A percentile compares a stretch with the other conserved stretches of the same genome.
phyloP scores from a whole-genome alignment of 2,113 vertebrate genomes.

The Phycodurus eques region DNA sequence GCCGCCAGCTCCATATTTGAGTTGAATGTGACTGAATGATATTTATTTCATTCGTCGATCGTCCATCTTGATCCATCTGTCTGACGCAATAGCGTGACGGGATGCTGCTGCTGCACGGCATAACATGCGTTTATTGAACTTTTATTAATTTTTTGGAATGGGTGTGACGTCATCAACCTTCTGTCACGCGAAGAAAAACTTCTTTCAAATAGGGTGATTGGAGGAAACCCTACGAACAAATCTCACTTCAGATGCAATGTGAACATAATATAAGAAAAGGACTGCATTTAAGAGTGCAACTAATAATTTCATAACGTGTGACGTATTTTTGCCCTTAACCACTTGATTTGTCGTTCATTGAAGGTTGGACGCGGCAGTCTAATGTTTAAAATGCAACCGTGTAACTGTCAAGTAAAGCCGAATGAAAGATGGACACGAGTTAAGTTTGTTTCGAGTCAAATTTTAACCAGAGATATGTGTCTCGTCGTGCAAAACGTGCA shows the following conservation, averaged over 20 bases:
- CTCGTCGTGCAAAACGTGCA: not conserved
- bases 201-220: not conserved
- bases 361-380: not conserved
- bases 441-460: not conserved
- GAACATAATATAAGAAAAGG: not conserved
- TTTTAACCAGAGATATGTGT: not conserved
- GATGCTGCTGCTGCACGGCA: not conserved
- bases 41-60: not conserved
- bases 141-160: not conserved
- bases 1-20: not conserved
- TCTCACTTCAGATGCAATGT: not conserved
- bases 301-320: not conserved
- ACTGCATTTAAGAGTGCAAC: not conserved
- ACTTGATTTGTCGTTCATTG: not conserved
- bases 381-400: too few relatives aligned
- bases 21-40: not conserved
- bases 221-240: not conserved
- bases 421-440: not conserved
- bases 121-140: not conserved
- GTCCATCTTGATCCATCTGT: not conserved
- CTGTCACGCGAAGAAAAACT: constrained; percentile 4
- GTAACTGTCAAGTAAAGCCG: not conserved
- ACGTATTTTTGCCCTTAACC: not conserved
- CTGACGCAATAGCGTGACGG: not conserved
- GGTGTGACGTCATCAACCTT: not conserved